These are phyloP conservation scores for Telmatherina bonti DNA, from an alignment of 2,797 vertebrate species.

Conservation along the genomic window DNA sequence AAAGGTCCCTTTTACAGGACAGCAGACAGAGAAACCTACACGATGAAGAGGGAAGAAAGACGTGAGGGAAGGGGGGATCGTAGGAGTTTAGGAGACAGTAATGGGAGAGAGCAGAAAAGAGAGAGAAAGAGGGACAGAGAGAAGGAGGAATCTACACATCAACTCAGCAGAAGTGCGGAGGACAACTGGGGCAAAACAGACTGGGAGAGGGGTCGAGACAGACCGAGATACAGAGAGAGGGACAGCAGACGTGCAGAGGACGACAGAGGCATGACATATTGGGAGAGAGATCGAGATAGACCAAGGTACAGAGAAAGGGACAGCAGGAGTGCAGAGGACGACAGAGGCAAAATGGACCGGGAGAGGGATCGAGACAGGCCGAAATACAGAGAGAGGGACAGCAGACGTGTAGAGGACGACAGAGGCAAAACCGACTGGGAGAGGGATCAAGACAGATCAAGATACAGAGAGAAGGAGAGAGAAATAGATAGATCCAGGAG, in stretches of 20 bases:
- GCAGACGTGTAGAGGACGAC: slow-evolving; percentile 71
- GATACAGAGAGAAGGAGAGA: slow-evolving; percentile 52
- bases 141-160: slow-evolving; percentile 44
- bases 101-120: slow-evolving; percentile 62
- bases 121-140: slow-evolving; percentile 51
- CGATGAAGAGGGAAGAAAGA: slow-evolving; percentile 28
- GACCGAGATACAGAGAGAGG: slow-evolving; percentile 41
- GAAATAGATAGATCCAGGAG: slow-evolving; percentile 43
- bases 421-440: slow-evolving; percentile 26
- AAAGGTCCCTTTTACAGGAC: slow-evolving; percentile 45
- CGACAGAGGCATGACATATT: slow-evolving; percentile 19
- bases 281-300: slow-evolving; percentile 44
- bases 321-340: slow-evolving; percentile 72
- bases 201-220: slow-evolving; percentile 42
- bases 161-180: slow-evolving; percentile 72
- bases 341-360: slow-evolving; percentile 14
- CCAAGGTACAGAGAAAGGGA: slow-evolving; percentile 44
- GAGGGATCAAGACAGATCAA: slow-evolving; percentile 38
- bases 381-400: slow-evolving; percentile 45
- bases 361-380: slow-evolving; percentile 45
- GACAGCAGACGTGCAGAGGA: slow-evolving; percentile 72
- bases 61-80: slow-evolving; percentile 61
- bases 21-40: slow-evolving; percentile 55
- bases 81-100: slow-evolving; percentile 70
- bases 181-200: slow-evolving; percentile 44